Evolutionary conservation across 2,113 vertebrate genomes (phyloP).

Genomic region (Mesoclemmys tuberculata): DNA sequence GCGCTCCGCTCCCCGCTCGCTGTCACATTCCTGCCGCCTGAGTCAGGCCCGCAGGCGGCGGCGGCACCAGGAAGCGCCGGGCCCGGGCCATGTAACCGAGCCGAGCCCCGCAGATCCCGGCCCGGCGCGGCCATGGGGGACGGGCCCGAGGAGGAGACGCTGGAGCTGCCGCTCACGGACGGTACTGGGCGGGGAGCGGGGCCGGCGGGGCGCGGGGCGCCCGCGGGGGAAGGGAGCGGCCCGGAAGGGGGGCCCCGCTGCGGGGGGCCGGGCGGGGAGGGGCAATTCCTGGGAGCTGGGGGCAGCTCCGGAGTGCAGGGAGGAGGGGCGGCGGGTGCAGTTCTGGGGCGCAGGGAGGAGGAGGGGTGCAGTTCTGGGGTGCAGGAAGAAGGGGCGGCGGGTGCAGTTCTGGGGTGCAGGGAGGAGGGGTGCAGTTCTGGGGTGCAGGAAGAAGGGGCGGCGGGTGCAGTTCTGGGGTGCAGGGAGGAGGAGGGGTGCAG

Average conservation of each 20-base stretch:
- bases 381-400: no score
- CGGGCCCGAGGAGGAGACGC: constrained; percentile 68
- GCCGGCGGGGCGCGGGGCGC: neutral
- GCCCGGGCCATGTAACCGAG: constrained; percentile 72
- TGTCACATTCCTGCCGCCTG: constrained; percentile 72
- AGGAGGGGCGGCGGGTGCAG: no score
- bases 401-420: no score
- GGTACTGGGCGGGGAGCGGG: constrained; percentile 19
- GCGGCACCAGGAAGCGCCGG: constrained; percentile 75
- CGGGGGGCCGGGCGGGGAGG: neutral
- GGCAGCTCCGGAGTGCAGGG: no score
- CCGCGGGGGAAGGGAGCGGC: neutral
- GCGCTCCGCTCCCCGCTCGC: neutral
- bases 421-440: no score
- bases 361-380: no score
- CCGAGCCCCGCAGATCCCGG: constrained; percentile 18
- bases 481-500: no score
- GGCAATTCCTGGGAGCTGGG: neutral
- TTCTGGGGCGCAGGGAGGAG: no score
- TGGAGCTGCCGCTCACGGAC: constrained; percentile 73
- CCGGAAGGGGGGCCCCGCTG: no score
- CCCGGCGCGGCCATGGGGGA: constrained; percentile 65
- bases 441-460: no score
- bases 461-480: neutral
- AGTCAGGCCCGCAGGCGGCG: constrained; percentile 68